Percentiles rank a stretch among this genome's conserved stretches.
Evolutionary conservation across 2,797 vertebrate species (phyloP).

Genomic region (Hyperoplus immaculatus): DNA sequence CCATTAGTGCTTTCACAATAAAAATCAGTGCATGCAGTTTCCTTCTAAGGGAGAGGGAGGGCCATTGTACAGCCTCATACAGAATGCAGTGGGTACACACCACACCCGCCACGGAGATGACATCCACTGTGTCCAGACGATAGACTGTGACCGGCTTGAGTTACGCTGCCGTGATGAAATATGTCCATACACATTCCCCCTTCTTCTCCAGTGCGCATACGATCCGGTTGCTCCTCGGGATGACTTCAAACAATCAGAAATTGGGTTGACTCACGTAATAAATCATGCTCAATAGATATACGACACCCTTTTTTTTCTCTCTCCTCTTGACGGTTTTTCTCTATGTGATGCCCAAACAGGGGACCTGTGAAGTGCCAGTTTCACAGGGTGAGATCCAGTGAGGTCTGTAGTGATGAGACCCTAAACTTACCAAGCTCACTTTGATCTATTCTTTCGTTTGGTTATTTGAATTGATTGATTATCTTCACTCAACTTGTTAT

Average conservation of each 20-base stretch:
- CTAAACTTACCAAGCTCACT: too few species aligned
- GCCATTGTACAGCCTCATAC: too few species aligned
- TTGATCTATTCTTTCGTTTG: too few species aligned
- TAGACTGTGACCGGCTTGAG: conserved; percentile 70
- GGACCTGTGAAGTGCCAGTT: conserved; percentile 8
- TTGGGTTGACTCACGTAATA: conserved; percentile 31
- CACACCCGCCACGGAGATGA: conserved; percentile 63
- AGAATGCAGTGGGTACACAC: conserved; percentile 34
- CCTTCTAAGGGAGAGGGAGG: too few species aligned
- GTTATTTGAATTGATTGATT: too few species aligned
- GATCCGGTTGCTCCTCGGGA: conserved; percentile 52
- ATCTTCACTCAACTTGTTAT: too few species aligned
- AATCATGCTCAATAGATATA: conserved; percentile 35
- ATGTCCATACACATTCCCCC: conserved; percentile 39
- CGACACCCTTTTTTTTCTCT: conserved; percentile 6
- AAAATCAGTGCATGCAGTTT: too few species aligned
- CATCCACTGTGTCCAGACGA: conserved; percentile 66
- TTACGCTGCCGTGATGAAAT: conserved; percentile 71
- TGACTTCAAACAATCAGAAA: conserved; percentile 52
- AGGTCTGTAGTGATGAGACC: too few species aligned
- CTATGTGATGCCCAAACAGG: conserved; percentile 9
- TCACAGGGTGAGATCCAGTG: conserved; percentile 14
- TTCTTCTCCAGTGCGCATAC: conserved; percentile 26
- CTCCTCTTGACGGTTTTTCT: conserved; percentile 13
- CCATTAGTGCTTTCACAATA: too few species aligned